Evolutionary conservation across 2,113 vertebrate species (phyloP).

Genomic region (Struthio camelus): DNA sequence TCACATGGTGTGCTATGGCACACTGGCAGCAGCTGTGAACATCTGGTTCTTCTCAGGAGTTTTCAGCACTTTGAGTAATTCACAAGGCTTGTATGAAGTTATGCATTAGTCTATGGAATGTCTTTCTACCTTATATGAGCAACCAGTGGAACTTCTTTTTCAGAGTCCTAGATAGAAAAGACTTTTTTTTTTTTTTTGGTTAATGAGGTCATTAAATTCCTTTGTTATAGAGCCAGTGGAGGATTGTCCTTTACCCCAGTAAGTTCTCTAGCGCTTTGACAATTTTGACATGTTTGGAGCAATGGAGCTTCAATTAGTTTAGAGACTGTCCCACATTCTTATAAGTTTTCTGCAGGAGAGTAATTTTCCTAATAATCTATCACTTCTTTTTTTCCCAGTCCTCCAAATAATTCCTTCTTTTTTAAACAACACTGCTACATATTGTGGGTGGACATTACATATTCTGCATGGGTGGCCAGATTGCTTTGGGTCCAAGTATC

Average conservation of each 20-base stretch:
- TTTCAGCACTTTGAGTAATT: slow-evolving; percentile 58
- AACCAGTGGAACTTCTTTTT: slow-evolving; percentile 13
- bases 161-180: slow-evolving; percentile 20
- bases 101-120: neutral
- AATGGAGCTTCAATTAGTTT: neutral
- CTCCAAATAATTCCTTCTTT: neutral
- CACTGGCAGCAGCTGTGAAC: slow-evolving; percentile 28
- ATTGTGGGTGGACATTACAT: neutral
- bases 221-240: neutral
- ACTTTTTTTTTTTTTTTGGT: too few species aligned
- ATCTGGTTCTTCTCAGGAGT: slow-evolving; percentile 63
- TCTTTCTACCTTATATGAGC: slow-evolving; percentile 65
- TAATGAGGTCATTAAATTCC: slow-evolving; percentile 47
- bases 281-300: neutral
- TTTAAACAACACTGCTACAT: neutral
- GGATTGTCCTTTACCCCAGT: slow-evolving; percentile 2
- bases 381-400: neutral
- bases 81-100: slow-evolving; percentile 29
- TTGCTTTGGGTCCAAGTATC: neutral
- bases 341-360: neutral
- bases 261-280: neutral
- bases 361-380: neutral
- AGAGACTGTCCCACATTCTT: neutral
- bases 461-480: neutral
- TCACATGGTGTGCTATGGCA: slow-evolving; percentile 9